A percentile compares a stretch with the other conserved stretches of the same genome.
Evolutionary conservation across 2,888 invertebrate genomes (phyloP).

Genomic region (Crossocerus cetratus): DNA sequence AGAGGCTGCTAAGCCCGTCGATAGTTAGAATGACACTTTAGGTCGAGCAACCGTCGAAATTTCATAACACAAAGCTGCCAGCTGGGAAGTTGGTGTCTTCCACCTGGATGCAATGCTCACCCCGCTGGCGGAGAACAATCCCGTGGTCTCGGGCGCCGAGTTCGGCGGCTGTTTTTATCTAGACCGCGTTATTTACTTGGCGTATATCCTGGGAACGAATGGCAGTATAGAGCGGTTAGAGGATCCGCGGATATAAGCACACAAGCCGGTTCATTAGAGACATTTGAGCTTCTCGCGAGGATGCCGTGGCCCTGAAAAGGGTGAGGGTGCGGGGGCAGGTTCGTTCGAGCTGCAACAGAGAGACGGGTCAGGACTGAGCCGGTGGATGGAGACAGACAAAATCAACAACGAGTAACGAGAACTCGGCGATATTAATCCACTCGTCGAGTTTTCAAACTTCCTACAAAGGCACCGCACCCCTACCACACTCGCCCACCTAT

Average conservation of each 20-base stretch:
- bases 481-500: conserved; percentile 27
- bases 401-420: conserved; percentile 77
- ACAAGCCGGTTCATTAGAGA: conserved; percentile 77
- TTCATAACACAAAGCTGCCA: no score
- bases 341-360: conserved; percentile 38
- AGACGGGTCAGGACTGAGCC: conserved; percentile 56
- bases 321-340: conserved; percentile 47
- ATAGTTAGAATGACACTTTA: no score
- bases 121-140: conserved; percentile 11
- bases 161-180: conserved; percentile 66
- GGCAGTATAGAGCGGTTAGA: conserved; percentile 70
- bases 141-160: conserved; percentile 26
- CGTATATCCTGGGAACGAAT: conserved; percentile 60
- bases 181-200: conserved; percentile 69
- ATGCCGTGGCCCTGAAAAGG: conserved; percentile 41
- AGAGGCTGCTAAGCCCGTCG: no score
- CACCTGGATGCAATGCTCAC: no score
- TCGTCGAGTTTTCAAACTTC: conserved; percentile 77
- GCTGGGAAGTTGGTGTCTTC: no score
- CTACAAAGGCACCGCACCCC: conserved; percentile 73
- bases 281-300: conserved; percentile 74
- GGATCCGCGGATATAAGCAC: conserved; percentile 75
- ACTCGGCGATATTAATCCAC: conserved; percentile 77
- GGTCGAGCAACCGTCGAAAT: no score
- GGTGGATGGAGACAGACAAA: conserved; percentile 74